phyloP scores from a whole-genome alignment of 2,113 vertebrate genomes.

The Glaucidium brasilianum region DNA sequence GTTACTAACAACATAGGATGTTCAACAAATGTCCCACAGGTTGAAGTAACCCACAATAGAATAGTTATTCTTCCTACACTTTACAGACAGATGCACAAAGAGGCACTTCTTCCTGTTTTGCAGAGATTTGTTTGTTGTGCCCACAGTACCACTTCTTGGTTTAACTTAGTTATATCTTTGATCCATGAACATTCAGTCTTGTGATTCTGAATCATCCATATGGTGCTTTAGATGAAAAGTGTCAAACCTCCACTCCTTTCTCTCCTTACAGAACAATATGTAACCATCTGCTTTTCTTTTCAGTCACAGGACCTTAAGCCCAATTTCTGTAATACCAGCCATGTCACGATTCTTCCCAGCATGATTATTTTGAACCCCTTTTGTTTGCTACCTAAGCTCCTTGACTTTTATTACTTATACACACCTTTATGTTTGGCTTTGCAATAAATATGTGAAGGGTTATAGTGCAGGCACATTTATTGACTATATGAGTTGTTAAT shows the following conservation, averaged over 20 bases:
- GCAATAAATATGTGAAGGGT: background rate
- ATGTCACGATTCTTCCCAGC: background rate
- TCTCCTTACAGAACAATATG: background rate
- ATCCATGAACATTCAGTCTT: background rate
- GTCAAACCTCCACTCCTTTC: background rate
- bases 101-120: slow-evolving; percentile 3
- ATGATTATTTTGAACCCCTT: background rate
- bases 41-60: background rate
- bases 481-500: background rate
- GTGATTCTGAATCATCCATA: background rate
- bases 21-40: background rate
- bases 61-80: slow-evolving; percentile 18
- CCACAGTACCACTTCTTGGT: background rate
- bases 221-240: background rate
- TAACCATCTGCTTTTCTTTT: background rate
- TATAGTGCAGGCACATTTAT: background rate
- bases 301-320: background rate
- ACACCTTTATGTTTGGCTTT: background rate
- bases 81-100: background rate
- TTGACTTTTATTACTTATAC: background rate
- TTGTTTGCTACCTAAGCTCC: background rate
- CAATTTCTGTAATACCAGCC: background rate
- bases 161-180: background rate
- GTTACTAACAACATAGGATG: slow-evolving; percentile 31
- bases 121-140: background rate